Base-by-base conservation (phyloP, 2,888 invertebrate genomes). In the Nymphalis polychloros region DNA sequence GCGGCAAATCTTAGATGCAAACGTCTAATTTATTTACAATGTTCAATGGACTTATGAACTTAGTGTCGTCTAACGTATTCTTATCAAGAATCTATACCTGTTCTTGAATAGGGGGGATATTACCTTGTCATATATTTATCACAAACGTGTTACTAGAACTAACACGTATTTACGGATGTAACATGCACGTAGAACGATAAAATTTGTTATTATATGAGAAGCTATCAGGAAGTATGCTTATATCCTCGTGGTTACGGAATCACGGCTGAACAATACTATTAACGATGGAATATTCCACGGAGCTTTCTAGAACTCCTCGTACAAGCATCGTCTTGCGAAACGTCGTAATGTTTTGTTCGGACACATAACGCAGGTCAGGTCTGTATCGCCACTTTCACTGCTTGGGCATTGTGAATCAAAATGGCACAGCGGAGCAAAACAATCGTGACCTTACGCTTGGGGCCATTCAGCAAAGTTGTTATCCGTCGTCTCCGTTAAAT, bases 311-410 rank as follows among this genome's bases (percentile, higher is more conserved):
- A 86, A 75, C 75, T 76, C 75, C 76, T 76, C 81, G 75, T 78
- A 77, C 79, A 75, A 75, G 75, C 78, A 71, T 70, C 69, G 77
- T 74, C 85, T 89, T 88, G 83, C 88, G 82, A 86, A 85, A 89
- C 77, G 75, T 70, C 68, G 64, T 68, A 68, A 69, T 74, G 73
- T 65, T 72, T 75, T 71, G 73, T 63, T 69, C 67, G 72, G 35
- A 8, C 35, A 41, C 57, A 57, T 57, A 57, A 57, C 72, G 72
- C 76, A 64, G 75, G 75, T 71, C 74, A 75, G 70, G 75, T 73
- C 76, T 74, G 76, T 75, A 78, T 76, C 76, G 79, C 77, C 82
- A 91, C 90, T 92, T 91, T 91, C 91, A 91, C 91, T 90, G 79
- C 78, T 77, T 77, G 46, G 46, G 55, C 53, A 31, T 62, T 55